phyloP scores from a whole-genome alignment of 1,140 invertebrate genomes.

The Laodelphax striatellus region DNA sequence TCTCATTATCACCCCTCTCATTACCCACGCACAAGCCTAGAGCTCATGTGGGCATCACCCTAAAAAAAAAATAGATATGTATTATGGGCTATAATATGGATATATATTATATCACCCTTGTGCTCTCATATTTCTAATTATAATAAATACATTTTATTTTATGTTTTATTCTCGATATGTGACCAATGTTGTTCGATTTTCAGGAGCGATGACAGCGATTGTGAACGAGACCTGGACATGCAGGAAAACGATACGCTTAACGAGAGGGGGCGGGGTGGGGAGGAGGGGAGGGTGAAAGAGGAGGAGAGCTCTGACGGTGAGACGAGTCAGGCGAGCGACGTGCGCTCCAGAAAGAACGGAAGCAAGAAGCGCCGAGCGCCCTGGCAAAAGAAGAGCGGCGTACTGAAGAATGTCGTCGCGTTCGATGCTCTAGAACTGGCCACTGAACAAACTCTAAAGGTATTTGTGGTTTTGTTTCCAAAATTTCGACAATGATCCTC shows the following conservation, averaged over 20 bases:
- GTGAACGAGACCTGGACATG: background rate
- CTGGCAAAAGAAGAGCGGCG: conserved; percentile 24
- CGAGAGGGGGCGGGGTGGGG: background rate
- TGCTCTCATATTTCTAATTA: too few relatives aligned
- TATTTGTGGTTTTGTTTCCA: conserved; percentile 27
- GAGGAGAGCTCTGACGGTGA: conserved; percentile 10
- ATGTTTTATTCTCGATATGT: too few relatives aligned
- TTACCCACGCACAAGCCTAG: too few relatives aligned
- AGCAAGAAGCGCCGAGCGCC: conserved; percentile 9
- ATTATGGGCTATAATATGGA: too few relatives aligned
- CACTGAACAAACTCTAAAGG: conserved; percentile 69
- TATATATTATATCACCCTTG: too few relatives aligned
- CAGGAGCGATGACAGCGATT: conserved; percentile 6
- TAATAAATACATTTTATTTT: too few relatives aligned
- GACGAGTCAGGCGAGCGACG: conserved; percentile 10
- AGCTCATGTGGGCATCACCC: too few relatives aligned
- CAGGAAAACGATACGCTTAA: background rate
- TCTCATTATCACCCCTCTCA: too few relatives aligned
- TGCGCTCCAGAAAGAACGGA: conserved; percentile 5
- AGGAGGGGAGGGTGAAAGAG: background rate
- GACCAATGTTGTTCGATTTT: background rate
- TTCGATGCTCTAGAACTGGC: conserved; percentile 64
- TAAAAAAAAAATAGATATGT: too few relatives aligned
- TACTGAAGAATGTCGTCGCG: conserved; percentile 43
- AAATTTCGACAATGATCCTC: too few relatives aligned